Conservation (phyloP, 2,113 vertebrate genomes). For the Tachysurus fulvidraco region DNA sequence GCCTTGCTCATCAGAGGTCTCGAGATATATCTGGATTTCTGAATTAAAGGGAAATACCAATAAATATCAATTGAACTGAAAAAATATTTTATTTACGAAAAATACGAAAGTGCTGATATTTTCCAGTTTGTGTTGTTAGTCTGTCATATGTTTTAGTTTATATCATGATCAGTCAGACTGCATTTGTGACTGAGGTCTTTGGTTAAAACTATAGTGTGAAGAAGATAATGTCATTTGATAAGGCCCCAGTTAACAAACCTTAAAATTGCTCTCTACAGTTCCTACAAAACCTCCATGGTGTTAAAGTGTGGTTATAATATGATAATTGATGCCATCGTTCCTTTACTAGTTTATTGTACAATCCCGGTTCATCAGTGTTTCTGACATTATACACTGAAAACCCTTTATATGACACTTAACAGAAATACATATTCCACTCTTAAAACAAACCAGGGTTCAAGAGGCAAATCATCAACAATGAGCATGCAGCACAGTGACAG, state of each 20-base stretch:
- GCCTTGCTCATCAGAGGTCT: neutral
- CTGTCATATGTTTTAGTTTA: neutral
- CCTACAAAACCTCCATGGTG: neutral
- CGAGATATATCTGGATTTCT: neutral
- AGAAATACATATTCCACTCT: neutral
- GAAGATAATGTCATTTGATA: neutral
- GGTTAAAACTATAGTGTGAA: neutral
- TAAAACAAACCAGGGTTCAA: neutral
- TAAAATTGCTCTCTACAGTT: neutral
- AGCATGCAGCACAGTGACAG: constrained; percentile 19
- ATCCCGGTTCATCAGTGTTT: neutral
- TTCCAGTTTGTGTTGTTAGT: neutral
- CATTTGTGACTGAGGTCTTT: neutral
- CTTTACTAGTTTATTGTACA: neutral
- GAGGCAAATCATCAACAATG: neutral
- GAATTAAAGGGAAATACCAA: neutral
- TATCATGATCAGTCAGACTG: neutral
- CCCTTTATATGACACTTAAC: neutral
- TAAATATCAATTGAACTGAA: neutral
- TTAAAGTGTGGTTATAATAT: neutral
- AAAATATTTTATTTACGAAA: too few relatives aligned
- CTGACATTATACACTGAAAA: neutral
- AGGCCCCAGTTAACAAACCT: neutral
- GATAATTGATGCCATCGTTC: neutral
- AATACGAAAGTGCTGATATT: neutral